Conservation (phyloP, 2,113 vertebrate species). For the Oncorhynchus mykiss region DNA sequence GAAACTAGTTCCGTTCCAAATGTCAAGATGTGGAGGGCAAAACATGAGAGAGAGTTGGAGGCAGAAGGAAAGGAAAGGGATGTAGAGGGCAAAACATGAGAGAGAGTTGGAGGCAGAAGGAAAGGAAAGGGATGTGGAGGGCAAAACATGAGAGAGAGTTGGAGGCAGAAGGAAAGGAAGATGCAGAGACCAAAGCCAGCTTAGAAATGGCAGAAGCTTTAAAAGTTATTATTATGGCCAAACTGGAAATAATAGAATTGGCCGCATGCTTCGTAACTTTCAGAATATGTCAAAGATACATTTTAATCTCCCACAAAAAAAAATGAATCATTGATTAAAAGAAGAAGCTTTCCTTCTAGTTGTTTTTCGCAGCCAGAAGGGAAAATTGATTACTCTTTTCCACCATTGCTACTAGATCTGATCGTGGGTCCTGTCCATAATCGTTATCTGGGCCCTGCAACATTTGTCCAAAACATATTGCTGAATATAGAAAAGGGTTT, state of each 20-base stretch:
- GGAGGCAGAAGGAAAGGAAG: slow-evolving; percentile 42
- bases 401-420: slow-evolving; percentile 59
- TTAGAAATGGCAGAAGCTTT: slow-evolving; percentile 52
- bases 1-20: slow-evolving; percentile 66
- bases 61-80: slow-evolving; percentile 40
- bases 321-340: slow-evolving; percentile 52
- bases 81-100: too few relatives aligned
- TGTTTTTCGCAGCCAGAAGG: slow-evolving; percentile 32
- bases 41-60: slow-evolving; percentile 56
- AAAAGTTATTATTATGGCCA: slow-evolving; percentile 41
- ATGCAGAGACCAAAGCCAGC: slow-evolving; percentile 53
- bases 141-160: slow-evolving; percentile 57
- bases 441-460: slow-evolving; percentile 37
- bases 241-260: slow-evolving; percentile 36
- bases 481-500: slow-evolving; percentile 54
- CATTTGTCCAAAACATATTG: slow-evolving; percentile 63
- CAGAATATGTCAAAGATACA: slow-evolving; percentile 54
- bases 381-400: slow-evolving; percentile 67
- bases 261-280: slow-evolving; percentile 16
- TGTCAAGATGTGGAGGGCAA: slow-evolving; percentile 61
- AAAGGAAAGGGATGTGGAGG: slow-evolving; percentile 43
- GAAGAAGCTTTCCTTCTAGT: slow-evolving; percentile 50
- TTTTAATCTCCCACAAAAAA: slow-evolving; percentile 31
- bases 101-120: slow-evolving; percentile 49
- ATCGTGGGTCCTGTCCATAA: slow-evolving; percentile 41